Evolutionary conservation across 2,888 invertebrate genomes (phyloP).

Genomic region (Tuberolachnus salignus): DNA sequence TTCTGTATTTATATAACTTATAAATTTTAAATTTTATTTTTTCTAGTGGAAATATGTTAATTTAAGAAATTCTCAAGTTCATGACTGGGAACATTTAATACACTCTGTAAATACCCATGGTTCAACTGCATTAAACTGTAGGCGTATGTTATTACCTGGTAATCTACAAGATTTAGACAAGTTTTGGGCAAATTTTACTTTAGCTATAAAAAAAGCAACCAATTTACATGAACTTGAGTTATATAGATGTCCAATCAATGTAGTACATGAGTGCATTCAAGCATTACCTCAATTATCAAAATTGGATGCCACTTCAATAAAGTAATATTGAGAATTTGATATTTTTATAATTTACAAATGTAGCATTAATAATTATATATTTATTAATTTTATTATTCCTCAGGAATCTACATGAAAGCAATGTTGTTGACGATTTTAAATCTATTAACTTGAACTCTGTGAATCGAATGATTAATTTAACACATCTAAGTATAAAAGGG

Average conservation of each 20-base stretch:
- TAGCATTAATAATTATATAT: not conserved
- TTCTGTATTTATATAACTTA: no score
- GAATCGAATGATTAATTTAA: conserved; percentile 68
- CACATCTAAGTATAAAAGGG: conserved; percentile 78
- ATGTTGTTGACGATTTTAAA: not conserved
- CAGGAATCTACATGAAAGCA: not conserved
- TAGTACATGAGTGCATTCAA: no score
- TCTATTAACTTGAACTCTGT: conserved; percentile 68
- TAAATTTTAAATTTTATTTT: no score
- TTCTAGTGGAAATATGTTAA: conserved; percentile 76
- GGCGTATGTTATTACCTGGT: conserved; percentile 77
- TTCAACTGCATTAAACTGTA: conserved; percentile 78
- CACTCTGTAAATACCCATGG: conserved; percentile 73
- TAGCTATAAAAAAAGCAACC: conserved; percentile 71
- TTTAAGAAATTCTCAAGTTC: conserved; percentile 83
- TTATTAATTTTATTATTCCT: not conserved
- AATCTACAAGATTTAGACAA: conserved; percentile 67
- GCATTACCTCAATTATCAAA: no score
- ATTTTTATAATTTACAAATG: not conserved
- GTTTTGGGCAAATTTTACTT: conserved; percentile 75
- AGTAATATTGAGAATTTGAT: conserved; percentile 60
- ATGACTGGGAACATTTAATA: conserved; percentile 78
- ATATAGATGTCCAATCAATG: no score
- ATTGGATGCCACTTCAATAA: conserved; percentile 72
- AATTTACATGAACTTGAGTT: no score